Evolutionary conservation across 2,888 invertebrate genomes (phyloP), one percentile per base, ranked within the genome.

Genomic region (Drosophila meridionalis): DNA sequence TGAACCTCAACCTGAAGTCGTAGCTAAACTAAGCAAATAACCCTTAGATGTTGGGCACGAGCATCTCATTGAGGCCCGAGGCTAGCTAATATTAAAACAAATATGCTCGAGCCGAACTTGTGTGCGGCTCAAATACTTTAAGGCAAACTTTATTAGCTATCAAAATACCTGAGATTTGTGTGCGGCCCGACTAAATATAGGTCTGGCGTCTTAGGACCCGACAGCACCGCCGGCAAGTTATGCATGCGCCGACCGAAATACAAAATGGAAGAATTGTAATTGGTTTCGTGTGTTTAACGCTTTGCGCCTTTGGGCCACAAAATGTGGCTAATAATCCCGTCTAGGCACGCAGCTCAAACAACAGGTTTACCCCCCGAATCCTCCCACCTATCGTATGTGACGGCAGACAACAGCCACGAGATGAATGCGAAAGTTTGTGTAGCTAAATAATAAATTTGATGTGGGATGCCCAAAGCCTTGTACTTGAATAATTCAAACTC

Each of bases 211-310:
- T 72, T 32, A 32, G 58, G 42, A 53, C 30, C 40, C 32, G 3
- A 48, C 43, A 30, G 28, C 38, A 26, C 47, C 34, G 32, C 5
- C 5, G 59, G 55, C 43, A 14, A 48, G 69, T 56, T 60, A 45
- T 76, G 47, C 55, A 61, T 79, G 45, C 65, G 63, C 53, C 36
- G 9, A 40, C 36, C 11, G 28, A 73, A 68, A 66, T 79, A 72
- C 69, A 67, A 83, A 78, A 76, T 66, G 67, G 66, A 14, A 64
- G 76, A 66, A 80, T 73, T 77, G 82, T 80, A 80, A 85, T 85
- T 85, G 89, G 89, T 89, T 85, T 85, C 73, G 85, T 85, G 82
- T 89, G 89, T 85, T 85, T 89, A 87, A 85, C 84, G 89, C 80
- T 69, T 77, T 82, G 64, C 55, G 77, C 76, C 72, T 68, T 50